phyloP scores from a whole-genome alignment of 2,888 invertebrate species.

The Lacanobia wlatinum region DNA sequence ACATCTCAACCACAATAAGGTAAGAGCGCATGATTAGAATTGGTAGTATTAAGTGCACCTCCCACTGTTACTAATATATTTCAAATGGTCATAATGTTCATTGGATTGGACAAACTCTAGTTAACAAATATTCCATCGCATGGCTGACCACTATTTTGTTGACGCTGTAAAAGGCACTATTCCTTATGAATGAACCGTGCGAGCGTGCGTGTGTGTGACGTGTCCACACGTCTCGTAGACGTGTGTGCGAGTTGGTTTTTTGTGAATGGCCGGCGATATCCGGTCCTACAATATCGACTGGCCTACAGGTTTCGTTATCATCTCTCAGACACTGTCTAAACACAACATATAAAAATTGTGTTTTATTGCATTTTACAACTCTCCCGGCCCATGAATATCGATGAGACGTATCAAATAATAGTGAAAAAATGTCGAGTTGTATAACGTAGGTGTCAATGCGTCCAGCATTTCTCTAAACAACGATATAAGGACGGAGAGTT shows the following conservation, averaged over 20 bases:
- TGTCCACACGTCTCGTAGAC: slow-evolving; percentile 67
- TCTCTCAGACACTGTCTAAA: slow-evolving; percentile 89
- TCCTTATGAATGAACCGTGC: slow-evolving; percentile 87
- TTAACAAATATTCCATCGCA: slow-evolving; percentile 73
- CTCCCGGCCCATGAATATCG: slow-evolving; percentile 84
- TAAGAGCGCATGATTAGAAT: slow-evolving; percentile 53
- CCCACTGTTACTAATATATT: slow-evolving; percentile 73
- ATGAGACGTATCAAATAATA: slow-evolving; percentile 85
- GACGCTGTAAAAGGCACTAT: slow-evolving; percentile 81
- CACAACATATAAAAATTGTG: slow-evolving; percentile 89
- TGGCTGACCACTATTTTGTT: slow-evolving; percentile 80
- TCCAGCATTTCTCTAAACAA: slow-evolving; percentile 76
- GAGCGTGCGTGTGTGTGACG: slow-evolving; percentile 77
- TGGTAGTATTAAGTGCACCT: slow-evolving; percentile 63
- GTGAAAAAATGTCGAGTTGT: slow-evolving; percentile 74
- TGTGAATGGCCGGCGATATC: slow-evolving; percentile 90
- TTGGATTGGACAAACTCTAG: slow-evolving; percentile 72
- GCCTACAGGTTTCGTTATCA: slow-evolving; percentile 89
- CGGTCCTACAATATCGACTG: slow-evolving; percentile 86
- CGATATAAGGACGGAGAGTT: slow-evolving; percentile 82
- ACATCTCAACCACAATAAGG: slow-evolving; percentile 52
- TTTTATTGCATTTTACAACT: slow-evolving; percentile 89
- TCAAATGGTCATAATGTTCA: slow-evolving; percentile 70
- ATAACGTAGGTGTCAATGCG: slow-evolving; percentile 88
- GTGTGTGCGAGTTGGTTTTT: slow-evolving; percentile 83